phyloP scores from a whole-genome alignment of 53 echinoderm and acorn worm genomes.

The Antedon mediterranea region DNA sequence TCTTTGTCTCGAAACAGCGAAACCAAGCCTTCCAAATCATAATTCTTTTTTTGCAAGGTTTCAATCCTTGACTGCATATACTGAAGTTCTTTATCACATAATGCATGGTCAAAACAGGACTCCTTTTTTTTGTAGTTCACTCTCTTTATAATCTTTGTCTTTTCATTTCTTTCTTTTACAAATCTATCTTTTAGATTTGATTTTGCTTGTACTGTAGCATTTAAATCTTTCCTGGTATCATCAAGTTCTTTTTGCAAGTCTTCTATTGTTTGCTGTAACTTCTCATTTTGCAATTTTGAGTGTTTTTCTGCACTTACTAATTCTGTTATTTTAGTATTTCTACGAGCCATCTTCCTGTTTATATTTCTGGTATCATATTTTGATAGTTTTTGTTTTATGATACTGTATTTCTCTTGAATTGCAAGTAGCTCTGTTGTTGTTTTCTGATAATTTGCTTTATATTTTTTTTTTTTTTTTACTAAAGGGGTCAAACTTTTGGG shows the following conservation, averaged over 20 bases:
- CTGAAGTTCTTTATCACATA: background rate
- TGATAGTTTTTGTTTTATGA: background rate
- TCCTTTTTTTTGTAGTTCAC: background rate
- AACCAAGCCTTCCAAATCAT: background rate
- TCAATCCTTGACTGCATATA: background rate
- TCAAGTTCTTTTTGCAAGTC: background rate
- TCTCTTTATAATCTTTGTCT: background rate
- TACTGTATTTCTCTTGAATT: background rate
- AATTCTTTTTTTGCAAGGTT: background rate
- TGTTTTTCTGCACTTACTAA: background rate
- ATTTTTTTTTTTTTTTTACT: background rate
- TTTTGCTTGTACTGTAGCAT: background rate
- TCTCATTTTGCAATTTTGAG: background rate
- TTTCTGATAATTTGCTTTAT: background rate
- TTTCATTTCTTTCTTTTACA: background rate
- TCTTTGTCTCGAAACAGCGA: background rate
- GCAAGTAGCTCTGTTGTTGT: background rate
- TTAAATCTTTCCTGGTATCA: background rate
- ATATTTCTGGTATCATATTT: background rate
- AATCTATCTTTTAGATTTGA: background rate
- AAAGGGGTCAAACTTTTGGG: background rate
- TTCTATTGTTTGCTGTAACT: background rate
- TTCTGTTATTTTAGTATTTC: background rate
- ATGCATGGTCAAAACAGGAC: too few relatives aligned
- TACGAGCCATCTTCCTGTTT: background rate